A percentile compares a stretch with the other conserved stretches of the same genome.
Evolutionary conservation across 2,888 invertebrate species (phyloP).

Genomic region (Cephalotes varians): DNA sequence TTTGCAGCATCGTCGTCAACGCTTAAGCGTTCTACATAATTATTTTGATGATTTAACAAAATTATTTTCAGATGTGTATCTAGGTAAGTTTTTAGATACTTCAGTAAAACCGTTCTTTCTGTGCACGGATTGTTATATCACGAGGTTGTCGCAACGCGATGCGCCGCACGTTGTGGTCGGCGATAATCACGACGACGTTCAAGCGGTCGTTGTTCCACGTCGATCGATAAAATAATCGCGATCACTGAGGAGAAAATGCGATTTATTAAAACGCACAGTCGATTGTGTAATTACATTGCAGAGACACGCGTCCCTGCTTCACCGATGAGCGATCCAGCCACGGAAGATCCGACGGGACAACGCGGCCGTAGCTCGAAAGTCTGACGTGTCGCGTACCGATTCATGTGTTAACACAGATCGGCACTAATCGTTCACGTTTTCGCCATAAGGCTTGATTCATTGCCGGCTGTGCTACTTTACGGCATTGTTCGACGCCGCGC

Average conservation of each 20-base stretch:
- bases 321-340: not conserved
- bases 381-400: slow-evolving; percentile 56
- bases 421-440: slow-evolving; percentile 85
- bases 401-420: slow-evolving; percentile 82
- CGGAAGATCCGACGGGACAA: not conserved
- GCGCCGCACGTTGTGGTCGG: slow-evolving; percentile 63
- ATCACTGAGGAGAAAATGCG: slow-evolving; percentile 57
- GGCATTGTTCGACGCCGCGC: slow-evolving; percentile 82
- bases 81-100: no score
- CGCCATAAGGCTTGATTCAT: slow-evolving; percentile 84
- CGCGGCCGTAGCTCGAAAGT: not conserved
- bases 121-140: slow-evolving; percentile 1
- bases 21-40: no score
- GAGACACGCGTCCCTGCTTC: slow-evolving; percentile 3
- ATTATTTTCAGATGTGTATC: no score
- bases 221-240: slow-evolving; percentile 52
- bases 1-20: no score
- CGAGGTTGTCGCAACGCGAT: slow-evolving; percentile 53
- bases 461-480: slow-evolving; percentile 81
- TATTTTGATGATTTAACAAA: no score
- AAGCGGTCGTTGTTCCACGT: slow-evolving; percentile 43
- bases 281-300: slow-evolving; percentile 63
- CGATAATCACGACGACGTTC: slow-evolving; percentile 55
- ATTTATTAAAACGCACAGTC: slow-evolving; percentile 40
- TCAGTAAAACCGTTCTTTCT: no score